Evolutionary conservation across 2,888 invertebrate species (phyloP).

Genomic region (Oxycera nigricornis): DNA sequence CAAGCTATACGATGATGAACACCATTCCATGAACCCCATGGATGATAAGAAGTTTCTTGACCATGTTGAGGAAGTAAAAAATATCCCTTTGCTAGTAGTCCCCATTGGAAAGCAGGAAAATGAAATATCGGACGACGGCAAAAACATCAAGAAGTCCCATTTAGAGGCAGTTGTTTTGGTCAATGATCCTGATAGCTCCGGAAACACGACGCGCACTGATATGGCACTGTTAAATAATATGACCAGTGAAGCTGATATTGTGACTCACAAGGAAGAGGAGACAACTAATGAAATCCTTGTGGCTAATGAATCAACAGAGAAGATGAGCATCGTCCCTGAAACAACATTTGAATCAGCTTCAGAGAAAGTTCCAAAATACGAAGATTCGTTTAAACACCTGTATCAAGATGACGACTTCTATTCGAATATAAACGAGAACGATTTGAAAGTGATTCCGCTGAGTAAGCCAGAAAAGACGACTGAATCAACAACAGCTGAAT

Average conservation of each 20-base stretch:
- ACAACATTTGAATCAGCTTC: background rate
- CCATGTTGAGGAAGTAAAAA: slow-evolving; percentile 38
- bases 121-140: slow-evolving; percentile 25
- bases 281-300: slow-evolving; percentile 36
- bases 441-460: slow-evolving; percentile 48
- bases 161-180: background rate
- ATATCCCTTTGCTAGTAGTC: slow-evolving; percentile 43
- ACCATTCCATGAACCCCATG: slow-evolving; percentile 43
- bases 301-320: slow-evolving; percentile 42
- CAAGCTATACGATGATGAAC: slow-evolving; percentile 43
- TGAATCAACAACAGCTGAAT: slow-evolving; percentile 23
- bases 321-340: slow-evolving; percentile 20
- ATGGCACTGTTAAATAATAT: background rate
- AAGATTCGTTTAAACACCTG: background rate
- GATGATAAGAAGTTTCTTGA: slow-evolving; percentile 43
- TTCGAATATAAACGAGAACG: slow-evolving; percentile 42
- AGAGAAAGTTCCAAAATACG: background rate
- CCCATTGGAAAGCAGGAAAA: slow-evolving; percentile 42
- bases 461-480: slow-evolving; percentile 32
- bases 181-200: background rate
- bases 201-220: background rate
- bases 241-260: slow-evolving; percentile 7
- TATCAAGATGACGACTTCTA: slow-evolving; percentile 32
- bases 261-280: background rate
- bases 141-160: background rate